Conservation (phyloP, 2,888 invertebrate genomes). For the Pyralis farinalis region DNA sequence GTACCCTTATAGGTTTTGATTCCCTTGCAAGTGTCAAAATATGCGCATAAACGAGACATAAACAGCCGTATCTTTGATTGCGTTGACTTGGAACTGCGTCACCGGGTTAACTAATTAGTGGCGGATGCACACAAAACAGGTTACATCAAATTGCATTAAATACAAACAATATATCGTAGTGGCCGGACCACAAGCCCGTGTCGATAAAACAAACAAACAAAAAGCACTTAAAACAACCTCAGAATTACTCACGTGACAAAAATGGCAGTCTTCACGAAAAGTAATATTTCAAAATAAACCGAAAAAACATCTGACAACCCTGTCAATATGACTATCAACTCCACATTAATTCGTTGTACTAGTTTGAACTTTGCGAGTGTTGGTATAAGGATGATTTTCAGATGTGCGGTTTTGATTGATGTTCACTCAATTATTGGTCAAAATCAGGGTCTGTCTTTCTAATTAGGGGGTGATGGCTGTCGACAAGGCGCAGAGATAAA, state of each 20-base stretch:
- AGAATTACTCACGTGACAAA: slow-evolving; percentile 40
- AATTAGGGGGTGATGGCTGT: slow-evolving; percentile 69
- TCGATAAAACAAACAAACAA: slow-evolving; percentile 2
- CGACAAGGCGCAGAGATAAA: slow-evolving; percentile 71
- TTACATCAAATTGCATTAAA: too few relatives aligned
- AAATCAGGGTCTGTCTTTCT: slow-evolving; percentile 60
- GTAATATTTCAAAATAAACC: slow-evolving; percentile 59
- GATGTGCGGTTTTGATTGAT: slow-evolving; percentile 14
- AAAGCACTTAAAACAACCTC: slow-evolving; percentile 26
- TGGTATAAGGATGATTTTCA: slow-evolving; percentile 15
- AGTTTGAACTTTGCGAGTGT: neutral
- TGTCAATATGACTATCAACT: slow-evolving; percentile 35
- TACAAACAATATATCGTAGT: too few relatives aligned
- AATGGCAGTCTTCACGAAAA: slow-evolving; percentile 67
- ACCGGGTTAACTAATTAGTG: too few relatives aligned
- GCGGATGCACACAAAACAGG: too few relatives aligned
- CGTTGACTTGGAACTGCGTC: too few relatives aligned
- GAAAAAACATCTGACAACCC: slow-evolving; percentile 33
- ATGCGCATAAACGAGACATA: too few relatives aligned
- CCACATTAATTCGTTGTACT: neutral
- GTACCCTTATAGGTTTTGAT: too few relatives aligned
- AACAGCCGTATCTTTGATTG: too few relatives aligned
- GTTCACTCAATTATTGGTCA: slow-evolving; percentile 67
- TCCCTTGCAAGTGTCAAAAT: too few relatives aligned
- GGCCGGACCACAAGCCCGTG: neutral